Conservation (phyloP, 2,888 invertebrate genomes). For the Drosophila sordidapex region DNA sequence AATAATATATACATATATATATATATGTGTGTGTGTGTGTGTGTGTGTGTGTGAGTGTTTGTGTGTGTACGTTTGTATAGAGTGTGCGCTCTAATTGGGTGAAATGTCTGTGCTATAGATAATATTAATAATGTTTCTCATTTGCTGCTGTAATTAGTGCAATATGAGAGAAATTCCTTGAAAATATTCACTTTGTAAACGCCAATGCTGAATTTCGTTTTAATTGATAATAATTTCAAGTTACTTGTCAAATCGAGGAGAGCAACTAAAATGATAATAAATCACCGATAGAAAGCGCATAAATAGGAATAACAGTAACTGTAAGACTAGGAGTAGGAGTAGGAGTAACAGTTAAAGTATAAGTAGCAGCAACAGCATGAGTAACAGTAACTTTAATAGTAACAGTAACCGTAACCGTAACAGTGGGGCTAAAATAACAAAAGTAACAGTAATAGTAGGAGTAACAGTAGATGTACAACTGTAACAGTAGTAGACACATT, state of each 20-base stretch:
- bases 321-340: background rate
- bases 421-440: background rate
- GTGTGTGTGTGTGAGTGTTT: too few species aligned
- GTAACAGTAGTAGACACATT: background rate
- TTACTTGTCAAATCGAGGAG: background rate
- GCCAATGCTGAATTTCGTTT: background rate
- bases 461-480: background rate
- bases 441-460: background rate
- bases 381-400: background rate
- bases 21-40: background rate
- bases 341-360: background rate
- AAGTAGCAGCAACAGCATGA: too few species aligned
- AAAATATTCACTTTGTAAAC: background rate
- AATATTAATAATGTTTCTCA: slow-evolving; percentile 44
- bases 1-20: background rate
- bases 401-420: too few species aligned
- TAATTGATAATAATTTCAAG: background rate
- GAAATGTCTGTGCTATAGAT: slow-evolving; percentile 35
- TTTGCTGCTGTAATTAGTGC: slow-evolving; percentile 2
- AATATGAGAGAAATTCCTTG: background rate
- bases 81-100: slow-evolving; percentile 42
- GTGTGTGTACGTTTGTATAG: background rate
- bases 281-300: background rate
- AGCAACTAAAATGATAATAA: background rate
- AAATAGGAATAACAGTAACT: background rate